phyloP scores from a whole-genome alignment of 2,113 vertebrate species.

The Anolis carolinensis region DNA sequence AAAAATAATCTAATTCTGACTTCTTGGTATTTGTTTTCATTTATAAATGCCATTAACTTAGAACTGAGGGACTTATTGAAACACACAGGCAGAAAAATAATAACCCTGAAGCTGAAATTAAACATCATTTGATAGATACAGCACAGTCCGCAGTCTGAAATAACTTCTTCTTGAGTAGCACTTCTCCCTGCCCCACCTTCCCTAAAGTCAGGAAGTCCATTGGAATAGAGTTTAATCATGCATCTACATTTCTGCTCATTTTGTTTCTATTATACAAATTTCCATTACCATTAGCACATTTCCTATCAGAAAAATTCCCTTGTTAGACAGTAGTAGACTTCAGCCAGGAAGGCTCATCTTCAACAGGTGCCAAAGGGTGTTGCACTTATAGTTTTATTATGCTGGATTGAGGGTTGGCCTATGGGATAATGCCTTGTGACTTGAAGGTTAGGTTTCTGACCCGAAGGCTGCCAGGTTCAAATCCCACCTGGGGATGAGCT shows the following conservation, averaged over 20 bases:
- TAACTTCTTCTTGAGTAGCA: not conserved
- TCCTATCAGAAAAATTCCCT: too few species aligned
- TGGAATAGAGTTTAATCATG: not conserved
- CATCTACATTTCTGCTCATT: not conserved
- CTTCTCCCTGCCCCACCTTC: not conserved
- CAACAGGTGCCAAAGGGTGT: not conserved
- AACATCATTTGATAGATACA: not conserved
- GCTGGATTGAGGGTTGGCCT: not conserved
- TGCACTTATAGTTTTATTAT: not conserved
- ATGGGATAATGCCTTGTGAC: too few species aligned
- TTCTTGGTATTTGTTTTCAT: not conserved
- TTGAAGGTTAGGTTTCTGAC: too few species aligned
- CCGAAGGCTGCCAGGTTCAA: too few species aligned
- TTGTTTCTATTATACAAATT: not conserved
- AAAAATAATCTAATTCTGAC: conserved; percentile 38
- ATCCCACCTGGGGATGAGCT: too few species aligned
- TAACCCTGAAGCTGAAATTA: conserved; percentile 2
- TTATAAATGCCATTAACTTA: not conserved
- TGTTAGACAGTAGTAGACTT: not conserved
- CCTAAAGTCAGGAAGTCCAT: not conserved
- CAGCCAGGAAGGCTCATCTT: too few species aligned
- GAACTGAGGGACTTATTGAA: not conserved
- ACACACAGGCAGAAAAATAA: not conserved
- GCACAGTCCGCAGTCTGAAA: not conserved
- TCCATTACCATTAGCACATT: not conserved